phyloP scores from a whole-genome alignment of 35 echinoderm and acorn worm genomes.

The Eucidaris tribuloides region DNA sequence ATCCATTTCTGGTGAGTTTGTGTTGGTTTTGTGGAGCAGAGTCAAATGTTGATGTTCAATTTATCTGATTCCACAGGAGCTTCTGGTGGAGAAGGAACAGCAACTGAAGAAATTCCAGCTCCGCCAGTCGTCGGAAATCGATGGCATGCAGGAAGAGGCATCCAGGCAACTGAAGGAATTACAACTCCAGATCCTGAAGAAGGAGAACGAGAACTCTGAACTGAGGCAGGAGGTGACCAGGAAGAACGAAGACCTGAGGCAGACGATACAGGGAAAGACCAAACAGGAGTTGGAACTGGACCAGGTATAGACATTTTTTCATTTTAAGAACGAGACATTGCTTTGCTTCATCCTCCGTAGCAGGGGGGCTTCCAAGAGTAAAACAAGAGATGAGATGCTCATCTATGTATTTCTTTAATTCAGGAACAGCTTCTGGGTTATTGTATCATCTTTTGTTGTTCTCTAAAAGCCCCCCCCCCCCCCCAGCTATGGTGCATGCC shows the following conservation, averaged over 20 bases:
- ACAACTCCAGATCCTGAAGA: constrained; percentile 53
- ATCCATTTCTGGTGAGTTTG: too few species aligned
- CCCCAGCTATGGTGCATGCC: too few species aligned
- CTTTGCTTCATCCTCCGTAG: too few species aligned
- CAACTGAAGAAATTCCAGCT: constrained; percentile 52
- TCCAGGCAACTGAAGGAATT: constrained; percentile 67
- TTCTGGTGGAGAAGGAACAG: constrained; percentile 64
- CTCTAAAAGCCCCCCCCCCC: too few species aligned
- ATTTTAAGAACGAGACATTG: too few species aligned
- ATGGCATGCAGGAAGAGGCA: constrained; percentile 60
- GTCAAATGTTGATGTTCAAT: too few species aligned
- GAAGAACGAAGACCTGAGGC: constrained; percentile 50
- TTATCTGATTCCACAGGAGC: constrained; percentile 40
- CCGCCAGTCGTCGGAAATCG: constrained; percentile 57
- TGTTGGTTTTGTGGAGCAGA: too few species aligned
- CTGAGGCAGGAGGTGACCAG: constrained; percentile 50
- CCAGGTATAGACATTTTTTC: constrained; percentile 50
- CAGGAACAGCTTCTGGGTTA: too few species aligned
- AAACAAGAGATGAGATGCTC: too few species aligned
- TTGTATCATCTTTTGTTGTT: too few species aligned
- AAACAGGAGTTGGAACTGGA: constrained; percentile 76
- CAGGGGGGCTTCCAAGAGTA: too few species aligned
- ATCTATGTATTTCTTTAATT: too few species aligned
- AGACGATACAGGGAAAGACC: constrained; percentile 58
- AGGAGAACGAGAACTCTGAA: constrained; percentile 55